Percentiles rank a stretch among this genome's conserved stretches.
These are phyloP conservation scores for Nomada fabriciana DNA, from an alignment of 2,888 invertebrate species.

Conservation along the genomic window DNA sequence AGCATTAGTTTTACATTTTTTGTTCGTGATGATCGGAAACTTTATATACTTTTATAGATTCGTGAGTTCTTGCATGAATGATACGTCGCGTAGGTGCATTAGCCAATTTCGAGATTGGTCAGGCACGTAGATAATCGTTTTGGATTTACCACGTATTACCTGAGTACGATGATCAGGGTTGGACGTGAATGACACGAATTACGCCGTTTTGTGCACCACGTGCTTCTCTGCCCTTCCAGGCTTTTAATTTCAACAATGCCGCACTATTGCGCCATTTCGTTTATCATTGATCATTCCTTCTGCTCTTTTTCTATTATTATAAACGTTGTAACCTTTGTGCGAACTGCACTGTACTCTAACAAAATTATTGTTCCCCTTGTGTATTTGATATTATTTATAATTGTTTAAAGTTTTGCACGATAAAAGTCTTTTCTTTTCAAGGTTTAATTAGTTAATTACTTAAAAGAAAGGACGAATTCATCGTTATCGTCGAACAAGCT, in stretches of 20 bases:
- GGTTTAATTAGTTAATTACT: too few relatives aligned
- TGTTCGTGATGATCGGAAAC: neutral
- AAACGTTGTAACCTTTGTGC: neutral
- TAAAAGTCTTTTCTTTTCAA: too few relatives aligned
- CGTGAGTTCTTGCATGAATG: conserved; percentile 1
- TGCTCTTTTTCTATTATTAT: neutral
- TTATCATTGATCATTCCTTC: conserved; percentile 23
- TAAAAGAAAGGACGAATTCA: neutral
- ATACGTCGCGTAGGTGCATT: conserved; percentile 18
- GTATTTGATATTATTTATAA: too few relatives aligned
- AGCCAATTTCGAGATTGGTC: conserved; percentile 49
- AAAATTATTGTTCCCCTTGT: too few relatives aligned
- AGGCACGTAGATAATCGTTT: conserved; percentile 68
- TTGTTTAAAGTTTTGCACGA: too few relatives aligned
- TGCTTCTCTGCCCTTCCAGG: conserved; percentile 57
- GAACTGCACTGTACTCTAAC: too few relatives aligned
- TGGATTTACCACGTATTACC: conserved; percentile 69
- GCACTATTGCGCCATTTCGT: conserved; percentile 45
- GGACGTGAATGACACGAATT: conserved; percentile 70
- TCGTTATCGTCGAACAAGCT: neutral
- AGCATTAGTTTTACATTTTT: too few relatives aligned
- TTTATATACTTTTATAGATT: neutral
- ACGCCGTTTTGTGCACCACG: conserved; percentile 60
- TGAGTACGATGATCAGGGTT: conserved; percentile 55
- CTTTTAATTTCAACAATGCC: conserved; percentile 76